Evolutionary conservation across 2,797 vertebrate genomes (phyloP).

Genomic region (Rhodeus uyekii): DNA sequence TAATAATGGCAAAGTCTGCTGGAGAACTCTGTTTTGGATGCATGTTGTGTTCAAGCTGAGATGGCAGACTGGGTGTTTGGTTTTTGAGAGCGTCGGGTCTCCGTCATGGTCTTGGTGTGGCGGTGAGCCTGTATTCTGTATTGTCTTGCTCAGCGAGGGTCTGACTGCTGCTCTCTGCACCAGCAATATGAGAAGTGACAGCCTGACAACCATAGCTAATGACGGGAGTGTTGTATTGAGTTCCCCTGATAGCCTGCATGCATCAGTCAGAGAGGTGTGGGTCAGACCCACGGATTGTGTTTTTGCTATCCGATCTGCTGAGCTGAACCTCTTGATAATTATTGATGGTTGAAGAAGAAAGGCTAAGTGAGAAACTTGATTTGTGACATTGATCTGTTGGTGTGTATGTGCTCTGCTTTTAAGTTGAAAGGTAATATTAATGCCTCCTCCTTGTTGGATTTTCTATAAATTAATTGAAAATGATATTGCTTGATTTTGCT

Average conservation of each 20-base stretch:
- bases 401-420: neutral
- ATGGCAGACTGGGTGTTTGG: neutral
- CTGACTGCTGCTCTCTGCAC: slow-evolving; percentile 20
- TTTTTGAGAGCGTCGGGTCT: slow-evolving; percentile 1
- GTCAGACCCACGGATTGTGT: slow-evolving; percentile 13
- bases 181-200: slow-evolving; percentile 48
- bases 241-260: neutral
- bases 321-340: slow-evolving; percentile 19
- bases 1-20: slow-evolving; percentile 4
- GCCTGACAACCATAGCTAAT: slow-evolving; percentile 46
- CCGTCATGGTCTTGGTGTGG: neutral
- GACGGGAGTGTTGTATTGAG: slow-evolving; percentile 30
- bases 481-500: neutral
- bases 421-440: neutral
- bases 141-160: slow-evolving; percentile 26
- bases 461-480: neutral
- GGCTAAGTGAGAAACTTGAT: slow-evolving; percentile 6
- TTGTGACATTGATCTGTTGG: slow-evolving; percentile 9
- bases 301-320: slow-evolving; percentile 11
- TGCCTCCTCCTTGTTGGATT: neutral
- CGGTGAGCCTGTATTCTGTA: slow-evolving; percentile 2
- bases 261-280: neutral
- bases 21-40: neutral
- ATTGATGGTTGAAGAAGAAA: slow-evolving; percentile 22
- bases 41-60: neutral